phyloP scores from a whole-genome alignment of 1,140 invertebrate genomes.

The Heliconius himera region DNA sequence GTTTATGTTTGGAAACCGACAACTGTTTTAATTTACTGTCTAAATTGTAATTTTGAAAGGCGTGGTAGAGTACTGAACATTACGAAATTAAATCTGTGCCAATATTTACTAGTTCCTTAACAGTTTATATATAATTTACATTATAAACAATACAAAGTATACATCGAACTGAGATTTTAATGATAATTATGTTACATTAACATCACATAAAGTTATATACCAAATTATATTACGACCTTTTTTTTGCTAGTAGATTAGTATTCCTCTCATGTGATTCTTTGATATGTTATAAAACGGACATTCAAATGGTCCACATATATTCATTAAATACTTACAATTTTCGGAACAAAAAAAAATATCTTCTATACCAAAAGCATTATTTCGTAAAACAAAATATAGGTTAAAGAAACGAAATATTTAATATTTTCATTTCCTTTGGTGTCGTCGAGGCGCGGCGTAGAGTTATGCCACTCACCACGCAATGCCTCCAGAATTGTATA shows the following conservation, averaged over 20 bases:
- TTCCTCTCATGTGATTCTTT: not conserved
- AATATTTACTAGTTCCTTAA: not conserved
- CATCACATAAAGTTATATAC: no score
- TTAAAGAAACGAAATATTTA: not conserved
- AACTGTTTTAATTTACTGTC: conserved; percentile 20
- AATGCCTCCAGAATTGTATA: no score
- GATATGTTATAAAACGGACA: not conserved
- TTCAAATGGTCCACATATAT: not conserved
- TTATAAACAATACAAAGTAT: not conserved
- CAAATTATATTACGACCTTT: not conserved
- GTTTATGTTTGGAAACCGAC: not conserved
- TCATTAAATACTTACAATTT: not conserved
- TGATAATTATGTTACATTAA: not conserved
- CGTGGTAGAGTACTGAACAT: conserved; percentile 16
- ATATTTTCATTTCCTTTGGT: no score
- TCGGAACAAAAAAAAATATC: not conserved
- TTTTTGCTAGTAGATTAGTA: not conserved
- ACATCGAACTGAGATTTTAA: not conserved
- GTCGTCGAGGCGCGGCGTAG: no score
- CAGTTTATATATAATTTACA: not conserved
- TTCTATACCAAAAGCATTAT: not conserved
- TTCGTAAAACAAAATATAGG: not conserved
- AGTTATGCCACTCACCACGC: no score
- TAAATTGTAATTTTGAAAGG: conserved; percentile 49
- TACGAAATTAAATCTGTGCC: conserved; percentile 13